Percentiles rank a stretch among this genome's conserved stretches.
Evolutionary conservation across 2,888 invertebrate genomes (phyloP).

Genomic region (Melanostoma mellinum): DNA sequence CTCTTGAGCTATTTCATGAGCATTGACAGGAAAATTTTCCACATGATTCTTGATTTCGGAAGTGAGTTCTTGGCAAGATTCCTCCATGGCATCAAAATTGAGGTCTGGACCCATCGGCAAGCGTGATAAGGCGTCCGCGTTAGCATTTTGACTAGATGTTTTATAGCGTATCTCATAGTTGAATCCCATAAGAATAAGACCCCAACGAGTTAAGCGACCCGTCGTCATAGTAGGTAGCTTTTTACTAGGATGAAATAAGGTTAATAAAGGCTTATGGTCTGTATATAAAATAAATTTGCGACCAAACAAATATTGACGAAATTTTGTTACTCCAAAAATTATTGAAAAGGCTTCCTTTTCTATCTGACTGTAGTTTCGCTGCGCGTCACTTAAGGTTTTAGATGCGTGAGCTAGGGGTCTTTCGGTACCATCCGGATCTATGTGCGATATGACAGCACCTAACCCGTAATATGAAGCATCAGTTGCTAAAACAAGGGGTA

Average conservation of each 20-base stretch:
- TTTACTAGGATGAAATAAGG: constrained; percentile 57
- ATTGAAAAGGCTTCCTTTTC: constrained; percentile 66
- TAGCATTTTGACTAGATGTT: constrained; percentile 42
- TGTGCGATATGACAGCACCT: too few species aligned
- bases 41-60: constrained; percentile 2
- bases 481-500: too few species aligned
- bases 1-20: constrained; percentile 9
- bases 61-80: constrained; percentile 13
- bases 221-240: constrained; percentile 51
- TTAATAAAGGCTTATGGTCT: constrained; percentile 19
- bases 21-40: constrained; percentile 33
- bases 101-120: constrained; percentile 47
- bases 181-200: constrained; percentile 50
- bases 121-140: constrained; percentile 33
- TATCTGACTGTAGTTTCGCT: constrained; percentile 27
- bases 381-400: too few species aligned
- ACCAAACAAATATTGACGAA: constrained; percentile 70
- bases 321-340: constrained; percentile 64
- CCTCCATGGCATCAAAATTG: constrained; percentile 42
- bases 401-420: too few species aligned
- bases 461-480: too few species aligned
- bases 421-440: too few species aligned
- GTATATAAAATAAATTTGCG: constrained; percentile 55
- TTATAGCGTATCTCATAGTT: constrained; percentile 56
- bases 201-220: constrained; percentile 60